These are phyloP conservation scores for Blomia tropicalis DNA, from an alignment of 2,888 invertebrate genomes.

Conservation along the genomic window DNA sequence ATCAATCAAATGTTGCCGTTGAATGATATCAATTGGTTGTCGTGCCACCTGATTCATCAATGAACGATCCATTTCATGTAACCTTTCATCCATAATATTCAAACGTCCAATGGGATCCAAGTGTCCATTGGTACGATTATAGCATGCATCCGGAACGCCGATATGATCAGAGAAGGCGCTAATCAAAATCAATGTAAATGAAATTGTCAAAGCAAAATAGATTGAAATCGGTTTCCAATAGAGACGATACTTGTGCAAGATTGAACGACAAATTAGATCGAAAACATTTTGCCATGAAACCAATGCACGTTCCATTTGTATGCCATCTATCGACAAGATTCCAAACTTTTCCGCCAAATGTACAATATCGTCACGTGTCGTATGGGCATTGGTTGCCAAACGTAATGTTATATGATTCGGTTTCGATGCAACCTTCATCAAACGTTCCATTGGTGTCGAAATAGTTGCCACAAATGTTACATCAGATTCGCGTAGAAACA, in stretches of 20 bases:
- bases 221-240: conserved; percentile 4
- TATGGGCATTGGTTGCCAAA: neutral
- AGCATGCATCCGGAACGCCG: neutral
- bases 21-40: neutral
- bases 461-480: neutral
- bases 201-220: neutral
- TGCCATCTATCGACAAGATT: neutral
- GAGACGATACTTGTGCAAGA: neutral
- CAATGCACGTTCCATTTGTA: neutral
- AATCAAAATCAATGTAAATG: neutral
- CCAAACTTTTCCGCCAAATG: conserved; percentile 7
- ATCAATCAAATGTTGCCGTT: conserved; percentile 10
- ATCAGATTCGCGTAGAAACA: neutral
- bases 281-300: neutral
- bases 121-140: neutral
- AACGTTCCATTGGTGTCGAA: conserved; percentile 2
- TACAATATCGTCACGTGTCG: neutral
- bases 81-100: neutral
- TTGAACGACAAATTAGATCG: neutral
- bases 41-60: neutral
- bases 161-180: neutral
- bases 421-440: conserved; percentile 4
- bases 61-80: neutral
- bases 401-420: neutral
- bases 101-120: neutral